Evolutionary conservation across 2,888 invertebrate genomes (phyloP), one percentile per base, ranked within the genome.

Genomic region (Biston betularia): DNA sequence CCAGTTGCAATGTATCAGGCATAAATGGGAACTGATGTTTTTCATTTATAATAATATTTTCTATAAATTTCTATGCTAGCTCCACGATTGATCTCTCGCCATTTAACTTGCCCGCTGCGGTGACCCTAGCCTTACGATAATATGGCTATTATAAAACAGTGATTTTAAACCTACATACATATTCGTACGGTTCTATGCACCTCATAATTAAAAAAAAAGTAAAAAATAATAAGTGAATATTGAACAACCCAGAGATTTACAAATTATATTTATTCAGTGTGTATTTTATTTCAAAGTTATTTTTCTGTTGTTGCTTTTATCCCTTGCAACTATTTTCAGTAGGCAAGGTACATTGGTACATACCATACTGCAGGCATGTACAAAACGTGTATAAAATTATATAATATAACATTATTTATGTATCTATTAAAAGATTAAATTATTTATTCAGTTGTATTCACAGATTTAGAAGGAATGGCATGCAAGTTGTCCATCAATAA

Each of bases 111-210:
- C 52, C 52, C 10, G 14, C 38, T 38, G 38, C 52, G 14, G 35
- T 35, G 52, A 52, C 35, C 35, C 52, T 14, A 35, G 35, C 52
- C 35, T 34, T 50, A 52, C 12, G 7, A 49, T 24, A 48, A 48
- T 24, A 48, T 24, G 12, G 49, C 49, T 40, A 45, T 44, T 45
- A 46, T 55, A 64, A 67, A 57, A 61, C 72, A 70, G 60, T 65
- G 12, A 6, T 61, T 24, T 58, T 69, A 58, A 56, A 67, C 63
- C 61, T 67, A 65, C 57, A 70, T 44, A 57, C 66, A 70, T 38
- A 38, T 38, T 38, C 6, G 38, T 38, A 38, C 38, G 9, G 9
- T 4, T 8, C 38, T 8, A 71, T 69, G 69, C 72, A 73, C 71
- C 71, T 59, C 63, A 64, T n/a, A 53, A 10, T 56, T 48, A 33